phyloP scores from a whole-genome alignment of 2,888 invertebrate genomes.

The Nymphalis c-album region DNA sequence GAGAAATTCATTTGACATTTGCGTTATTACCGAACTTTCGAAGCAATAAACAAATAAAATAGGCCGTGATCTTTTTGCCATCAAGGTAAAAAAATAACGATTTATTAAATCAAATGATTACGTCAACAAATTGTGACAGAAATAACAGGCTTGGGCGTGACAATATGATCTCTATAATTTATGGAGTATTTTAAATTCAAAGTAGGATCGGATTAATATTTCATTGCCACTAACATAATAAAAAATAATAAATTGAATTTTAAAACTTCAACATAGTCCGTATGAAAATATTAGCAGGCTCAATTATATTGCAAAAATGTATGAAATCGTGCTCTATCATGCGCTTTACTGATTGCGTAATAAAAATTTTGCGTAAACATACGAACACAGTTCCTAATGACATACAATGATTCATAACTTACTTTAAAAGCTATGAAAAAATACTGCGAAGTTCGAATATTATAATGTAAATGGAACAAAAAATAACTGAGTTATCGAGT shows the following conservation, averaged over 20 bases:
- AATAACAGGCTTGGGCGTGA: slow-evolving; percentile 2
- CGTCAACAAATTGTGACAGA: slow-evolving; percentile 2
- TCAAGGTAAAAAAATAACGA: slow-evolving; percentile 1
- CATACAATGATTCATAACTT: slow-evolving; percentile 15
- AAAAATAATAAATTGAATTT: not conserved
- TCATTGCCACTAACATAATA: not conserved
- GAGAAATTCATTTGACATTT: slow-evolving; percentile 9
- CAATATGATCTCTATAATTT: not conserved
- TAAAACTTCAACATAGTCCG: not conserved
- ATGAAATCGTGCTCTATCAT: slow-evolving; percentile 30
- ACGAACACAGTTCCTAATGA: slow-evolving; percentile 29
- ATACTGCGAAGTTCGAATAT: not conserved
- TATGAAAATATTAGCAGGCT: slow-evolving; percentile 7
- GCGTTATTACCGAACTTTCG: slow-evolving; percentile 1
- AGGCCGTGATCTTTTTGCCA: not conserved
- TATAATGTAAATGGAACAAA: not conserved
- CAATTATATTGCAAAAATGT: slow-evolving; percentile 23
- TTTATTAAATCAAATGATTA: not conserved
- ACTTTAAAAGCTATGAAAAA: slow-evolving; percentile 6
- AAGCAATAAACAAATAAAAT: slow-evolving; percentile 6
- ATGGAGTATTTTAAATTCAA: not conserved
- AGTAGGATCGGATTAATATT: not conserved
- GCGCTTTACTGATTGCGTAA: slow-evolving; percentile 29
- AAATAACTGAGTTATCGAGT: not conserved
- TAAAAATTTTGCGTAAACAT: slow-evolving; percentile 32